Percentiles rank a stretch among this genome's conserved stretches.
phyloP scores from a whole-genome alignment of 2,797 vertebrate genomes.

The Lithobates pipiens region DNA sequence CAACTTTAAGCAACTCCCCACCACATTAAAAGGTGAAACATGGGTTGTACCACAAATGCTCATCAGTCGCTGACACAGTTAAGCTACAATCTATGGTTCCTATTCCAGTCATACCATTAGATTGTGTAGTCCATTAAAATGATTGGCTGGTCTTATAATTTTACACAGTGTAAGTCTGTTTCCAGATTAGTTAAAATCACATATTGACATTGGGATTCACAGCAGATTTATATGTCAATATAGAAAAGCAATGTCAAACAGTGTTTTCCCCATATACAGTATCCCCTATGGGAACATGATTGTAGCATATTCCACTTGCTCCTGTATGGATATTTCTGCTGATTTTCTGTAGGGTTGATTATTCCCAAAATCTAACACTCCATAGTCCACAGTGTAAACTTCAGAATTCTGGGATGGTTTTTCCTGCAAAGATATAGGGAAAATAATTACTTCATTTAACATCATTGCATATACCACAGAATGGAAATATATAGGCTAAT shows the following conservation, averaged over 20 bases:
- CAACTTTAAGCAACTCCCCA: too few relatives aligned
- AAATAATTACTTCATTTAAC: neutral
- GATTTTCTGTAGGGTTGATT: slow-evolving; percentile 43
- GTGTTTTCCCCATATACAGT: rapidly evolving
- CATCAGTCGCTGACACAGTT: too few relatives aligned
- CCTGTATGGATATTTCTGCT: rapidly evolving
- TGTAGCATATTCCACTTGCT: slow-evolving; percentile 79
- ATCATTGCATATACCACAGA: too few relatives aligned
- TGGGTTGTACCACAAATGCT: too few relatives aligned
- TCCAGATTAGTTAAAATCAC: neutral
- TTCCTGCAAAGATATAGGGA: slow-evolving; percentile 57
- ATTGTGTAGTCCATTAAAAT: too few relatives aligned
- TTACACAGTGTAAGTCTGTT: neutral
- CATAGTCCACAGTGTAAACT: slow-evolving; percentile 70
- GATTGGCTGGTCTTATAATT: neutral
- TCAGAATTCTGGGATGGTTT: neutral
- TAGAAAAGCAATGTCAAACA: neutral
- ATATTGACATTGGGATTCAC: neutral
- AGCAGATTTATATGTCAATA: neutral
- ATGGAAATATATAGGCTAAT: neutral
- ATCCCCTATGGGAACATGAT: slow-evolving; percentile 76
- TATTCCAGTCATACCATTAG: too few relatives aligned
- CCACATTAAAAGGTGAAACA: too few relatives aligned
- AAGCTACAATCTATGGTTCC: too few relatives aligned
- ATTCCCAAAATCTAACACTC: slow-evolving; percentile 73